Evolutionary conservation across 2,797 vertebrate genomes (phyloP).

Genomic region (Gadopsis marmoratus): DNA sequence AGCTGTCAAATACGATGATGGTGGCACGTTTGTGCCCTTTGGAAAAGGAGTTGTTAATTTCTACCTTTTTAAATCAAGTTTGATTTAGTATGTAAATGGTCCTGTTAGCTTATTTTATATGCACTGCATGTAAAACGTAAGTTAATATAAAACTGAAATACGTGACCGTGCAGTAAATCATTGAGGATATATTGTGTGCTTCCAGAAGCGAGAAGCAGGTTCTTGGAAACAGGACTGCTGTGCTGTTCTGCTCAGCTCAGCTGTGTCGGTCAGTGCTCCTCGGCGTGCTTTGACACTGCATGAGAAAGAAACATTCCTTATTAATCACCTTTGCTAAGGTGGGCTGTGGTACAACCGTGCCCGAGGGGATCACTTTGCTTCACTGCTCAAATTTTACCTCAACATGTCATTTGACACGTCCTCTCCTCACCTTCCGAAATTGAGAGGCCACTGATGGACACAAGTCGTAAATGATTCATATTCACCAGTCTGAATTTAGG

Average conservation of each 20-base stretch:
- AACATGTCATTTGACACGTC: slow-evolving; percentile 25
- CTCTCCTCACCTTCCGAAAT: slow-evolving; percentile 26
- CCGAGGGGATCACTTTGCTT: slow-evolving; percentile 6
- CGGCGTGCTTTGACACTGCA: slow-evolving; percentile 19
- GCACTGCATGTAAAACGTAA: background rate
- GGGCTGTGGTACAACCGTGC: background rate
- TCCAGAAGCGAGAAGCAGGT: slow-evolving; percentile 9
- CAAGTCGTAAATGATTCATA: slow-evolving; percentile 40
- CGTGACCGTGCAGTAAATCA: slow-evolving; percentile 26
- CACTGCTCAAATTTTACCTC: slow-evolving; percentile 6
- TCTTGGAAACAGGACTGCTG: slow-evolving; percentile 29
- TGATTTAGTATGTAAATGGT: background rate
- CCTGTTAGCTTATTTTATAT: slow-evolving; percentile 2
- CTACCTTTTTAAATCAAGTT: background rate
- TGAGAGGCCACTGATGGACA: slow-evolving; percentile 10
- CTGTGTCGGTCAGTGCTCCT: slow-evolving; percentile 15
- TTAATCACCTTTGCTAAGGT: slow-evolving; percentile 33
- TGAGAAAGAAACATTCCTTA: slow-evolving; percentile 22
- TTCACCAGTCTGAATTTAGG: background rate
- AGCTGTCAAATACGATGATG: background rate
- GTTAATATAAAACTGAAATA: slow-evolving; percentile 40
- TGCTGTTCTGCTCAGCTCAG: background rate
- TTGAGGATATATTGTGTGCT: slow-evolving; percentile 7
- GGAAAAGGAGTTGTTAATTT: background rate
- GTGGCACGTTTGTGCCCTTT: background rate